Conservation (phyloP, 1,140 invertebrate species). For the Laupala kohalensis region DNA sequence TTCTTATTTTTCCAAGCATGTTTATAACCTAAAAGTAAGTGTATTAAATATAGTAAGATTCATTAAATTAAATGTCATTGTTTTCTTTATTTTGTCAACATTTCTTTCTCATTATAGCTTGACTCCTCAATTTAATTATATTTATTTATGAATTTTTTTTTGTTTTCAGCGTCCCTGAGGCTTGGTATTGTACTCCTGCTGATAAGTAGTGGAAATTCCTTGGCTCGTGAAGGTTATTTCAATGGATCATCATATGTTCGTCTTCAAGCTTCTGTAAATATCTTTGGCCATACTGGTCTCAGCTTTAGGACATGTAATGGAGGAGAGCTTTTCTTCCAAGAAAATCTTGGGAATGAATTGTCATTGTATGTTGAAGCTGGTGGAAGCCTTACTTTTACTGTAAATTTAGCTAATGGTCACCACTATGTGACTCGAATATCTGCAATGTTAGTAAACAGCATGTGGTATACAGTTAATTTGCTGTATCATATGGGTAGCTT, state of each 20-base stretch:
- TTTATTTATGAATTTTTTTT: too few relatives aligned
- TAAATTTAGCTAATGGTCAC: conserved; percentile 37
- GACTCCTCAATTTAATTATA: neutral
- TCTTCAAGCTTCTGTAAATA: conserved; percentile 50
- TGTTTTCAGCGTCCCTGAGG: too few relatives aligned
- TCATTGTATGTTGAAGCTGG: conserved; percentile 26
- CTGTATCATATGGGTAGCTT: conserved; percentile 50
- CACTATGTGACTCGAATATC: conserved; percentile 45
- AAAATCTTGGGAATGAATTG: conserved; percentile 1
- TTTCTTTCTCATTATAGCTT: neutral
- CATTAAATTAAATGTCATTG: neutral
- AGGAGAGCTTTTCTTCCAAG: conserved; percentile 57
- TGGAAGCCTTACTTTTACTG: conserved; percentile 48
- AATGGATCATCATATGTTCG: conserved; percentile 62
- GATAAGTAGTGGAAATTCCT: neutral
- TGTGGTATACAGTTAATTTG: conserved; percentile 65
- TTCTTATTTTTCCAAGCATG: too few relatives aligned
- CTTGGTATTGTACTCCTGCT: neutral
- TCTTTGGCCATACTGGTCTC: conserved; percentile 57
- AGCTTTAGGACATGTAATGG: conserved; percentile 68
- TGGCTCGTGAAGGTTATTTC: conserved; percentile 55
- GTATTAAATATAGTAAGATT: neutral
- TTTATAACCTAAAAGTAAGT: neutral
- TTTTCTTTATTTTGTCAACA: neutral
- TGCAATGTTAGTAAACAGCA: conserved; percentile 57